These are phyloP conservation scores for Lacanobia wlatinum DNA, from an alignment of 2,888 invertebrate genomes.

Conservation along the genomic window DNA sequence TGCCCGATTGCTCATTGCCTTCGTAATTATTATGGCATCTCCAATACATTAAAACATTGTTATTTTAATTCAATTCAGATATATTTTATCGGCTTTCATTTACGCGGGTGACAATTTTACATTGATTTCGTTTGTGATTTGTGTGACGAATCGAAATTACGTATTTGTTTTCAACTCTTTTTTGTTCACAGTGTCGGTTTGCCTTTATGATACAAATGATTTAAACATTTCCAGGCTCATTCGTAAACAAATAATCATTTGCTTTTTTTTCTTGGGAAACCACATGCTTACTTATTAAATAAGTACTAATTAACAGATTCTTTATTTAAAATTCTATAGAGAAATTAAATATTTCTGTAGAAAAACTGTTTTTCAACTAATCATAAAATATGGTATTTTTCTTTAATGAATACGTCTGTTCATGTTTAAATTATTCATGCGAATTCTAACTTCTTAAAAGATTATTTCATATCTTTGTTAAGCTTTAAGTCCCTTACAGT, in stretches of 20 bases:
- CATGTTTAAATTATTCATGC: slow-evolving; percentile 10
- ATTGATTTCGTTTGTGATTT: slow-evolving; percentile 46
- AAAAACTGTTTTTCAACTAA: no score
- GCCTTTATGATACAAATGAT: neutral
- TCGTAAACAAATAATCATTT: no score
- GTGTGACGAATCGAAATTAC: neutral
- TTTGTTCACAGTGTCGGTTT: neutral
- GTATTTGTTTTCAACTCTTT: neutral
- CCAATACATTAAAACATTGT: slow-evolving; percentile 60
- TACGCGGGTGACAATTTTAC: slow-evolving; percentile 42
- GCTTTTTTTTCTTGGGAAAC: no score
- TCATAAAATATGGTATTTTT: no score
- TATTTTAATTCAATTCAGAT: slow-evolving; percentile 63
- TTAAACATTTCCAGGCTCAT: neutral
- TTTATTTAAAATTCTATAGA: no score
- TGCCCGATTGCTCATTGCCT: slow-evolving; percentile 71
- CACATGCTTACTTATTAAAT: no score
- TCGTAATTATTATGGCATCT: slow-evolving; percentile 70
- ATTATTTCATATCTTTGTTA: slow-evolving; percentile 38
- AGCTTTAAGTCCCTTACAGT: slow-evolving; percentile 27
- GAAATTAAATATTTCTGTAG: no score
- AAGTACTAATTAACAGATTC: no score
- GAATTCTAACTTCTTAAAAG: slow-evolving; percentile 18
- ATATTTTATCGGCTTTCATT: slow-evolving; percentile 53
- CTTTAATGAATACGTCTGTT: no score